Base-by-base conservation (phyloP, 1,140 invertebrate species). In the Condylostylus longicornis region DNA sequence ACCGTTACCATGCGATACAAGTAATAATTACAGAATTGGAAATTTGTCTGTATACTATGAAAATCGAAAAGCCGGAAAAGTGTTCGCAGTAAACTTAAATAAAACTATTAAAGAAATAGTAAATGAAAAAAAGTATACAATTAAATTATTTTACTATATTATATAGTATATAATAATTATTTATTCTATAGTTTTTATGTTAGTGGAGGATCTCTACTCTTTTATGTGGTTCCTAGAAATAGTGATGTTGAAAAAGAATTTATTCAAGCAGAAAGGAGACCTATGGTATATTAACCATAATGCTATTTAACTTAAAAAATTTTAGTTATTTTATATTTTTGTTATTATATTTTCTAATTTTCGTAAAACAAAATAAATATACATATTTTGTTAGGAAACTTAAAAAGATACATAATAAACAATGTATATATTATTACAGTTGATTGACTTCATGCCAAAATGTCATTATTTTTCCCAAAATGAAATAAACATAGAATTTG, bases 21-120 rank as follows among this genome's bases (percentile, higher is more conserved):
- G 78, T 1, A 62, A 65, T 29, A 73, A 74, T 47, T 94, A 93
- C 55, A 72, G 51, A 30, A 43, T 65, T 7, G 62, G 71, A 5
- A 75, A 63, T 31, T 52, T 93, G 22, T 71, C 76, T 62, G 65
- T 91, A 13, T 91, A 84, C 58, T 90, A 75, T 62, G 83, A 89
- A 64, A 75, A 82, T 46, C 62, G 62, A 42, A 65, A 75, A 37
- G 76, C 71, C 51, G 63, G 60, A 37, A 69, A 68, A 46, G 60
- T 85, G 3, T 69, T 77, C 51, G 63, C 71, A 47, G 64, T 86
- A 12, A 58, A 75, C 42, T 51, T 67, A 1, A 59, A 61, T 9
- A 64, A 67, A 38, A 73, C 72, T 2, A 63, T 90, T 5, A 54
- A 65, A 8, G 62, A 79, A 43, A 68, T 80, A 40, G 59, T 89